phyloP scores from a whole-genome alignment of 2,888 invertebrate genomes.

The Calephelis perditalis region DNA sequence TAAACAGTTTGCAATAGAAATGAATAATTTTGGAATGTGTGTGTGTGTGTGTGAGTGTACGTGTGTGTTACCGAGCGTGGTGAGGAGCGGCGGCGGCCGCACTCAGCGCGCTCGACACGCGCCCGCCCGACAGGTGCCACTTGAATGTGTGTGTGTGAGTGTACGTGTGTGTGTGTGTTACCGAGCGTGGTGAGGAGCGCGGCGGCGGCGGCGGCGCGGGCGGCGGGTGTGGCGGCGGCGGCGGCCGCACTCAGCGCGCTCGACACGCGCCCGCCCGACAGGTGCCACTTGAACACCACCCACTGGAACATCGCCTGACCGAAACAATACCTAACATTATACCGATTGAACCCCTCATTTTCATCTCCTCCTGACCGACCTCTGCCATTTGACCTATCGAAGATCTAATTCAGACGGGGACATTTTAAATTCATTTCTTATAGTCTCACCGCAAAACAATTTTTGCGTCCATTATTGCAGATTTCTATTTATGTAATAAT shows the following conservation, averaged over 20 bases:
- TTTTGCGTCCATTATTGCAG: too few relatives aligned
- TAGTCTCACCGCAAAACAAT: too few relatives aligned
- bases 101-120: constrained; percentile 59
- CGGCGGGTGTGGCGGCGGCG: constrained; percentile 61
- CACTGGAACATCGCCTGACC: constrained; percentile 69
- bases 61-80: constrained; percentile 53
- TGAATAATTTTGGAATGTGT: too few relatives aligned
- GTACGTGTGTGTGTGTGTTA: constrained; percentile 24
- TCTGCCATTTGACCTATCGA: too few relatives aligned
- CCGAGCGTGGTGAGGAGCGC: constrained; percentile 66
- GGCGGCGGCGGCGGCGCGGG: constrained; percentile 66
- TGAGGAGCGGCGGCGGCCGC: constrained; percentile 69
- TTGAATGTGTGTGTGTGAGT: too few relatives aligned
- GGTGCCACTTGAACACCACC: constrained; percentile 73
- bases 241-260: constrained; percentile 65
- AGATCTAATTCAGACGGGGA: too few relatives aligned
- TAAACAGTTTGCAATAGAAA: too few relatives aligned
- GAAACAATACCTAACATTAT: not conserved
- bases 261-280: constrained; percentile 61
- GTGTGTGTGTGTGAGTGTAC: not conserved
- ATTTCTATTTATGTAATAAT: too few relatives aligned
- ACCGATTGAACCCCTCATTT: too few relatives aligned
- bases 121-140: constrained; percentile 67
- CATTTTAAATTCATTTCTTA: too few relatives aligned
- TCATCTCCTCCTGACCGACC: too few relatives aligned